These are phyloP conservation scores for Urocitellus parryii DNA, from an alignment of 2,113 vertebrate genomes.

Conservation along the genomic window DNA sequence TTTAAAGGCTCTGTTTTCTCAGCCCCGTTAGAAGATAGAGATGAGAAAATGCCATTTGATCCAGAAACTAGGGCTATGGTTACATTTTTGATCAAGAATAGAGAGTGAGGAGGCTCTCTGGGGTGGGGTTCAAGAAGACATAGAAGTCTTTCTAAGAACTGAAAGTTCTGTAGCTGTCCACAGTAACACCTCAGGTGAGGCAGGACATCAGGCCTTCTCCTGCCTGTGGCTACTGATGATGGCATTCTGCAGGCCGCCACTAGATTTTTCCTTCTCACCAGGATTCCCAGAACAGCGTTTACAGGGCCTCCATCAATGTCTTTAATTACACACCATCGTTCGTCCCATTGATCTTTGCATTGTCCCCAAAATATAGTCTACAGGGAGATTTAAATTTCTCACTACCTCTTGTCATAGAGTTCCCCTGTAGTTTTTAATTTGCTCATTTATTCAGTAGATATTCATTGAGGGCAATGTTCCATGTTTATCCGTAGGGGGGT, in stretches of 20 bases:
- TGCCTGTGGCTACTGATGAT: accelerated
- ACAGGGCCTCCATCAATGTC: background rate
- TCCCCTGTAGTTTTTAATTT: background rate
- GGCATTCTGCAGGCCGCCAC: too few species aligned
- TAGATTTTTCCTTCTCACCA: background rate
- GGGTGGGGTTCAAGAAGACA: background rate
- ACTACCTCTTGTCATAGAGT: accelerated
- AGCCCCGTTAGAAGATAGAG: background rate
- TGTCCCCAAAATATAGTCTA: background rate
- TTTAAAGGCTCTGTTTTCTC: background rate
- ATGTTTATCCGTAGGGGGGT: background rate
- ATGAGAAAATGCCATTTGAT: constrained; percentile 24
- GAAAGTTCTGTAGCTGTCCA: background rate
- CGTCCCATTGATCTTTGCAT: accelerated
- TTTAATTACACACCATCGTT: background rate
- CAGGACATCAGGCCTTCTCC: background rate
- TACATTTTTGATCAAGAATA: constrained; percentile 43
- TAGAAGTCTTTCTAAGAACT: background rate
- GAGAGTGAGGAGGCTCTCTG: background rate
- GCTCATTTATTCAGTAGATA: background rate
- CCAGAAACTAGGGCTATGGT: background rate
- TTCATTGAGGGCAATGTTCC: background rate
- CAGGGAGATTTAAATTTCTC: background rate
- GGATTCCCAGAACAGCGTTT: background rate
- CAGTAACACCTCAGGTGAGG: background rate